Evolutionary conservation across 2,888 invertebrate species (phyloP).

Genomic region (Coenonympha glycerion): DNA sequence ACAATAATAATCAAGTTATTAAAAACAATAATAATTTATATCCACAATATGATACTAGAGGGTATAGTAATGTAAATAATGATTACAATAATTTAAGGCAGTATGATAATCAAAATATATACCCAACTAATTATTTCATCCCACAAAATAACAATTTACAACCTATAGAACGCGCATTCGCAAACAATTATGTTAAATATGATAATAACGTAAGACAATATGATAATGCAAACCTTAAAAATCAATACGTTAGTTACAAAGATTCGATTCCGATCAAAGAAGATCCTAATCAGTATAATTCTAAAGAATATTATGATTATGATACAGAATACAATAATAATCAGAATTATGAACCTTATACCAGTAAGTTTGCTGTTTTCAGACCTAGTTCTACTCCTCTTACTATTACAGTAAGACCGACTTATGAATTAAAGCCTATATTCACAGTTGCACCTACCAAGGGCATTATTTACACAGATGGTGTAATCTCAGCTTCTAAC

Average conservation of each 20-base stretch:
- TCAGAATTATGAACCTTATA: slow-evolving; percentile 44
- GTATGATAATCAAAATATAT: background rate
- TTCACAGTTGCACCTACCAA: slow-evolving; percentile 40
- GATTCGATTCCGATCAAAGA: slow-evolving; percentile 31
- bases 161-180: background rate
- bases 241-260: slow-evolving; percentile 20
- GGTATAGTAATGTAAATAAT: background rate
- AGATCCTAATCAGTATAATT: slow-evolving; percentile 41
- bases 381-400: slow-evolving; percentile 15
- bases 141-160: background rate
- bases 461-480: slow-evolving; percentile 20
- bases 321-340: slow-evolving; percentile 36
- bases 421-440: slow-evolving; percentile 45
- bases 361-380: slow-evolving; percentile 43
- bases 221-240: slow-evolving; percentile 25
- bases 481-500: slow-evolving; percentile 13
- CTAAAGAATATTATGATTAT: slow-evolving; percentile 58
- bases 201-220: slow-evolving; percentile 10
- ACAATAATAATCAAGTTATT: slow-evolving; percentile 25
- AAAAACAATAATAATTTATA: slow-evolving; percentile 9
- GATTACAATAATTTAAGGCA: background rate
- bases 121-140: background rate
- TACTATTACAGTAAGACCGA: slow-evolving; percentile 30
- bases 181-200: background rate
- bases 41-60: background rate